Conservation (phyloP, 2,113 vertebrate genomes). For the Xyliphius kryptos region DNA sequence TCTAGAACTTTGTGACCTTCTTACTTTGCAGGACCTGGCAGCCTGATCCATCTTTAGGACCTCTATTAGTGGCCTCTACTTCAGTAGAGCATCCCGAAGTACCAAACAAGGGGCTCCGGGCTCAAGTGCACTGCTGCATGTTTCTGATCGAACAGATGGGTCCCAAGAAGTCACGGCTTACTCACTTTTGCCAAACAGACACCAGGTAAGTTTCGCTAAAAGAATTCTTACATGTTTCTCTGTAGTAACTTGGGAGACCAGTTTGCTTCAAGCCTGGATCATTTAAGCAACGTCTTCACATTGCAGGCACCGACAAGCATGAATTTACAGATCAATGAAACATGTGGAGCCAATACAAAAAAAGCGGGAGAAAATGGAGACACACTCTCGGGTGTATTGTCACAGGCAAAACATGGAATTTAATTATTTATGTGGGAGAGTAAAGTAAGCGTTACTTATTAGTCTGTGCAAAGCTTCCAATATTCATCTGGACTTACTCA, state of each 20-base stretch:
- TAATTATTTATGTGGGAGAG: constrained; percentile 6
- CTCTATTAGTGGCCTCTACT: constrained; percentile 59
- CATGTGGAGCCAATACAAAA: constrained; percentile 17
- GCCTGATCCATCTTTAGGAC: constrained; percentile 54
- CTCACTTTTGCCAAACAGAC: constrained; percentile 67
- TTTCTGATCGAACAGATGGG: constrained; percentile 66
- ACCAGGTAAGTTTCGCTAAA: constrained; percentile 54
- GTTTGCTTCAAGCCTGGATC: constrained; percentile 15
- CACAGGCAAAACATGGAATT: neutral
- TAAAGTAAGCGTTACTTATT: too few species aligned
- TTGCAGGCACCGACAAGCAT: constrained; percentile 16
- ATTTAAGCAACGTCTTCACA: neutral
- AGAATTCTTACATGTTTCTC: neutral
- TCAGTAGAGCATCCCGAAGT: constrained; percentile 57
- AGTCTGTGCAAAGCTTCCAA: too few species aligned
- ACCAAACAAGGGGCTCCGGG: constrained; percentile 48
- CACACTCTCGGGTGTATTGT: constrained; percentile 8
- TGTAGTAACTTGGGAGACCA: constrained; percentile 14
- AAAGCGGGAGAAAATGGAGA: constrained; percentile 28
- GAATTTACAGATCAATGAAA: constrained; percentile 41
- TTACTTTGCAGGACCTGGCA: constrained; percentile 63
- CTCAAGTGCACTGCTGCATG: constrained; percentile 60
- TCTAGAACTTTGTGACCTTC: neutral
- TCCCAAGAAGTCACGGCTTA: constrained; percentile 60
- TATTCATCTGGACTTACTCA: too few species aligned